Evolutionary conservation across 2,888 invertebrate species (phyloP), one percentile per base, ranked within the genome.

Genomic region (Nemotelus nigrinus): DNA sequence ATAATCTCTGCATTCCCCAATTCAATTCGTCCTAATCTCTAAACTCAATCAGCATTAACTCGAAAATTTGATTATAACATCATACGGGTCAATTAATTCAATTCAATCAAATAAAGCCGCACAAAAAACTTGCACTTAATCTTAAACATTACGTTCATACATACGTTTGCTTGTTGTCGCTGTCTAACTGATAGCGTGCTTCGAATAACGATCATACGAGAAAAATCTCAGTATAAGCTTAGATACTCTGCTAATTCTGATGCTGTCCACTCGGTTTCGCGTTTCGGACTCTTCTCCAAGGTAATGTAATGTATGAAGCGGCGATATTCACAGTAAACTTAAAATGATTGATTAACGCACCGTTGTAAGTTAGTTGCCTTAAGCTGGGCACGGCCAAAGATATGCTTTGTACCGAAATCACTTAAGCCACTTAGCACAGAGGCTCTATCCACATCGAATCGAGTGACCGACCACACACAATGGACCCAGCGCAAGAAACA

Each of bases 371-470:
- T 25, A 25, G 25, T 25, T 25, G 25, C 25, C 25, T 25, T 25
- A 25, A 25, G 25, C 25, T 25, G 25, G 25, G 25, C 25, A 25
- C 25, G 25, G 25, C 41, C 63, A 63, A 41, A 25, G 25, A 63
- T 5, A 41, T 43, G 25, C 43, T 63, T 25, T n/a, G 63, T 63
- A 25, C 63, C 63, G 63, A 48, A 67, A 67, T n/a, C 67, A 67
- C 67, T 67, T 67, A 67, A 67, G 67, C 67, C 67, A 67, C 67
- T 67, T 67, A 10, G 57, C 3, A 57, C 3, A 57, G 57, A 10
- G 57, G 57, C 2, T 25, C 57, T 25, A 63, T 63, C 63, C 25
- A 25, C 25, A 25, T 25, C 25, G 25, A 25, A 25, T 63, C 41
- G 63, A 39, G 10, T 25, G 57, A 57, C 25, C 25, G 57, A 25